Conservation (phyloP, 2,113 vertebrate genomes). For the Mus musculus region DNA sequence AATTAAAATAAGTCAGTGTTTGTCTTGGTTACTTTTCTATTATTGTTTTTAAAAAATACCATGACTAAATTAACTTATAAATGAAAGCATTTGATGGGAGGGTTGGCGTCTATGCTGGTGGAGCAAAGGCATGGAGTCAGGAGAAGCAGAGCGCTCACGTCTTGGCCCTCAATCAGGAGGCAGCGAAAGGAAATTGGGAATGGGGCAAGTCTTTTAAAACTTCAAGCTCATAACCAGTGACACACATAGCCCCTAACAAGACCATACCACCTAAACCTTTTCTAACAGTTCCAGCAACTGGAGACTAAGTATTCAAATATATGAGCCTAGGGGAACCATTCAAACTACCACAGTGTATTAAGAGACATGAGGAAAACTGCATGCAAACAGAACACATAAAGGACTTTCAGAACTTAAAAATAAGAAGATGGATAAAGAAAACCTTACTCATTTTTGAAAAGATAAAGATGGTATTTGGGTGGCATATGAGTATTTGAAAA, state of each 20-base stretch:
- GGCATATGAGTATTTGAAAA: not conserved
- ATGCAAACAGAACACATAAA: not conserved
- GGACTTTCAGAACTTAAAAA: not conserved
- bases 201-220: not conserved
- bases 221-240: not conserved
- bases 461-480: not conserved
- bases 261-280: not conserved
- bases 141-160: not conserved
- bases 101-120: not conserved
- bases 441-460: not conserved
- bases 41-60: not conserved
- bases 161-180: not conserved
- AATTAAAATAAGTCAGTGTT: not conserved
- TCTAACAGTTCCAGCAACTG: not conserved
- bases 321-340: not conserved
- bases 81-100: not conserved
- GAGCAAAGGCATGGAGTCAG: not conserved
- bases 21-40: not conserved
- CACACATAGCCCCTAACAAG: too few relatives aligned
- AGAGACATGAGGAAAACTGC: not conserved
- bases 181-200: not conserved
- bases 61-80: not conserved
- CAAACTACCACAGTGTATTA: not conserved
- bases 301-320: not conserved
- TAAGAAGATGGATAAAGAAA: not conserved